Conservation (phyloP, 2,888 invertebrate genomes). For the Terebella lapidaria region DNA sequence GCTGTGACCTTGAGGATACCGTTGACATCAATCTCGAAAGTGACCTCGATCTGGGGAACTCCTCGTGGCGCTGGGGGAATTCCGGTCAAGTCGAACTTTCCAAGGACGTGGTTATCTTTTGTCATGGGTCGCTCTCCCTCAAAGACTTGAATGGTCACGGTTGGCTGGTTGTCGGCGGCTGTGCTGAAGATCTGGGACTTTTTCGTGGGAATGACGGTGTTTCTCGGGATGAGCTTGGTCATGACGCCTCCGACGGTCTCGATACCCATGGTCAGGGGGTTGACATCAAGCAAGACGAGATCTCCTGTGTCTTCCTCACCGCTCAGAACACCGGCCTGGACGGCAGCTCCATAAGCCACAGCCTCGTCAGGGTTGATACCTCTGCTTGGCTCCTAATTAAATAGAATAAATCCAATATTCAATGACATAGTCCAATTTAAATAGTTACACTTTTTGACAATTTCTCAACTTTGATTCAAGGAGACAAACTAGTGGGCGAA, state of each 20-base stretch:
- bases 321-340: conserved; percentile 95
- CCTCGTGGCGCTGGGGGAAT: conserved; percentile 73
- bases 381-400: conserved; percentile 79
- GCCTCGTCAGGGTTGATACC: conserved; percentile 99
- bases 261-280: conserved; percentile 97
- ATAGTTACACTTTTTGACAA: too few species aligned
- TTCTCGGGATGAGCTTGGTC: conserved; percentile 95
- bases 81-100: conserved; percentile 96
- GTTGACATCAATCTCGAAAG: conserved; percentile 59
- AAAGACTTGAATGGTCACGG: conserved; percentile 92
- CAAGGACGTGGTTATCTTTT: conserved; percentile 96
- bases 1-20: conserved; percentile 68
- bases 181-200: conserved; percentile 99
- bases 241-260: conserved; percentile 99
- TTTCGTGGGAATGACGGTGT: conserved; percentile 98
- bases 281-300: conserved; percentile 93
- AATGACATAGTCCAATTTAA: too few species aligned
- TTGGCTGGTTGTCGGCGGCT: conserved; percentile 97
- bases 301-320: conserved; percentile 95
- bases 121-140: conserved; percentile 99
- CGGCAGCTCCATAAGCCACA: conserved; percentile 96
- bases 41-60: conserved; percentile 55
- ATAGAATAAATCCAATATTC: background rate
- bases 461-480: too few species aligned
- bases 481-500: too few species aligned